Conservation (phyloP, 2,888 invertebrate genomes). For the Eilema depressum region DNA sequence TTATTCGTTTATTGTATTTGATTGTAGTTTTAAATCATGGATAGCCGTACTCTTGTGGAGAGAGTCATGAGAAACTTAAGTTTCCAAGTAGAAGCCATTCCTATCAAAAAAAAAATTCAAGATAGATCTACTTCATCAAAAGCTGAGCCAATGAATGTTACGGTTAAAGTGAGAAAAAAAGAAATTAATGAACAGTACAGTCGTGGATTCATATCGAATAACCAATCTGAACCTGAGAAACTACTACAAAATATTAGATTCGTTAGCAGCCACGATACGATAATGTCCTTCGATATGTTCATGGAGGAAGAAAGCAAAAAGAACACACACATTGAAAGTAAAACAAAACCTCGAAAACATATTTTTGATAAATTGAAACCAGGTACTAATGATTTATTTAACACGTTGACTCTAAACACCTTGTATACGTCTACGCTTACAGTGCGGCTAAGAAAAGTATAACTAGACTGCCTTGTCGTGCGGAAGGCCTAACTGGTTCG, state of each 20-base stretch:
- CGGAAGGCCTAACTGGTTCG: too few species aligned
- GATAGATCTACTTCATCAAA: constrained; percentile 45
- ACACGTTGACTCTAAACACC: too few species aligned
- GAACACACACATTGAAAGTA: constrained; percentile 40
- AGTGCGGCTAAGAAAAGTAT: too few species aligned
- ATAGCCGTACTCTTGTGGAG: constrained; percentile 56
- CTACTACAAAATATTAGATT: constrained; percentile 61
- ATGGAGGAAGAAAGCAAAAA: constrained; percentile 66
- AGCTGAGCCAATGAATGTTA: constrained; percentile 69
- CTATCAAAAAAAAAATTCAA: constrained; percentile 55
- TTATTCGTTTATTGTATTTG: constrained; percentile 4
- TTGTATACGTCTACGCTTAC: too few species aligned
- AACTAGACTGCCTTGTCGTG: too few species aligned
- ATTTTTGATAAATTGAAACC: constrained; percentile 33
- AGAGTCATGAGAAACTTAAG: constrained; percentile 65
- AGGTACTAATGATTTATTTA: constrained; percentile 18
- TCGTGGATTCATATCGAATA: constrained; percentile 49
- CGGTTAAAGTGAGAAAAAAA: constrained; percentile 72
- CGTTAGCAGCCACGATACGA: constrained; percentile 75
- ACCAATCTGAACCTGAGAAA: constrained; percentile 33
- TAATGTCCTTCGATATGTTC: constrained; percentile 74
- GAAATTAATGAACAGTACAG: constrained; percentile 27
- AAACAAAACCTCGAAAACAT: constrained; percentile 52
- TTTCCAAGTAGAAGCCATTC: constrained; percentile 72
- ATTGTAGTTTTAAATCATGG: constrained; percentile 55